Conservation (phyloP, 2,797 vertebrate species). For the Platyrinchus mystaceus region DNA sequence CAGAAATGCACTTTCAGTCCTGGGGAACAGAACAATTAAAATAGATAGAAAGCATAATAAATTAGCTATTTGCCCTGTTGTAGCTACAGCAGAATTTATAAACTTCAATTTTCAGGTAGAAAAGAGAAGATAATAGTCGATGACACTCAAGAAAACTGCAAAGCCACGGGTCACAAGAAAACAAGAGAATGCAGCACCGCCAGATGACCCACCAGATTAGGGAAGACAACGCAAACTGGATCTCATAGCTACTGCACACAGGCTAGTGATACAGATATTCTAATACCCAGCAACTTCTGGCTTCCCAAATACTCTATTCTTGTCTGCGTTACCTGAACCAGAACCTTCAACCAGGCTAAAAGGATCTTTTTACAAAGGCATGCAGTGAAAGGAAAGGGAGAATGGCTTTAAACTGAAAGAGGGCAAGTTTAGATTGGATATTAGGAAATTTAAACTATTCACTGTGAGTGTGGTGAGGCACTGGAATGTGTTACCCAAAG, state of each 20-base stretch:
- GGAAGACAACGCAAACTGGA: background rate
- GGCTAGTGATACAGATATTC: background rate
- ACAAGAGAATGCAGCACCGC: background rate
- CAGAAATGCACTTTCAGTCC: background rate
- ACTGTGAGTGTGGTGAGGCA: background rate
- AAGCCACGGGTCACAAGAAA: background rate
- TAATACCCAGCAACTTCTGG: background rate
- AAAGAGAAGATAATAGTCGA: background rate
- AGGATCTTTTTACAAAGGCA: background rate
- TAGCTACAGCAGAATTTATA: background rate
- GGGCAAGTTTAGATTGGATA: background rate
- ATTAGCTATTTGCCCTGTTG: background rate
- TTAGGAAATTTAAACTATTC: background rate
- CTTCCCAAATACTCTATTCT: background rate
- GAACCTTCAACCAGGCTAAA: background rate
- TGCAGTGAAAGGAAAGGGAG: background rate
- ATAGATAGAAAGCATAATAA: background rate
- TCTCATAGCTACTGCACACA: background rate
- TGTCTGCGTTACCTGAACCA: background rate
- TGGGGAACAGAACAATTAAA: background rate
- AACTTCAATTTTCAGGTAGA: background rate
- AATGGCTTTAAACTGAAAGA: background rate
- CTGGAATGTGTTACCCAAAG: background rate
- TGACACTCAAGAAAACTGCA: background rate
- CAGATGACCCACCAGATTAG: background rate